Conservation (phyloP, 2,888 invertebrate genomes). For the Tridacna gigas region DNA sequence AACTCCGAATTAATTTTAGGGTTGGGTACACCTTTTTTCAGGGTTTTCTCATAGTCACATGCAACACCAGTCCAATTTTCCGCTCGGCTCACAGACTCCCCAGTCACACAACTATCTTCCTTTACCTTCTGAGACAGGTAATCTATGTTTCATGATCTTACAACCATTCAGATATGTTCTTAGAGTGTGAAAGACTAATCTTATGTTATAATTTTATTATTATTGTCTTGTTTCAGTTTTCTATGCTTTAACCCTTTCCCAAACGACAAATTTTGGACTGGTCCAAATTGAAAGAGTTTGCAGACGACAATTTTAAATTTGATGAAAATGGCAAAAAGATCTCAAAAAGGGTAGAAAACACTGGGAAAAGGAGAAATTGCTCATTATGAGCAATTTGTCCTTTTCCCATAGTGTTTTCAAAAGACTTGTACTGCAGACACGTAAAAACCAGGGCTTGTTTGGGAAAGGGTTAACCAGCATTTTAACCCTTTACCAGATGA, state of each 20-base stretch:
- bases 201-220: not conserved
- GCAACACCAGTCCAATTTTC: slow-evolving; percentile 73
- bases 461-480: too few species aligned
- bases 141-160: not conserved
- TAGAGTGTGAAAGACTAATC: not conserved
- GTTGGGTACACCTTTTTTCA: slow-evolving; percentile 54
- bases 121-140: slow-evolving; percentile 69
- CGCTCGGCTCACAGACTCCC: slow-evolving; percentile 57
- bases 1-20: not conserved
- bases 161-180: not conserved
- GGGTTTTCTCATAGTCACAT: slow-evolving; percentile 80
- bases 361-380: too few species aligned
- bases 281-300: too few species aligned
- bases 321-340: too few species aligned
- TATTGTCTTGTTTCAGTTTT: not conserved
- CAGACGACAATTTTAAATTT: too few species aligned
- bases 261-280: too few species aligned
- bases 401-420: too few species aligned
- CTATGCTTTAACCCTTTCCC: not conserved
- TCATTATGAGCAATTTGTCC: too few species aligned
- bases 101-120: slow-evolving; percentile 49
- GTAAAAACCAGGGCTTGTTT: too few species aligned
- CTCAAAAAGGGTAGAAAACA: too few species aligned
- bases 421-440: too few species aligned
- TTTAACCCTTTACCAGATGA: too few species aligned